phyloP scores from a whole-genome alignment of 2,888 invertebrate genomes.

The Chloroclysta siterata region DNA sequence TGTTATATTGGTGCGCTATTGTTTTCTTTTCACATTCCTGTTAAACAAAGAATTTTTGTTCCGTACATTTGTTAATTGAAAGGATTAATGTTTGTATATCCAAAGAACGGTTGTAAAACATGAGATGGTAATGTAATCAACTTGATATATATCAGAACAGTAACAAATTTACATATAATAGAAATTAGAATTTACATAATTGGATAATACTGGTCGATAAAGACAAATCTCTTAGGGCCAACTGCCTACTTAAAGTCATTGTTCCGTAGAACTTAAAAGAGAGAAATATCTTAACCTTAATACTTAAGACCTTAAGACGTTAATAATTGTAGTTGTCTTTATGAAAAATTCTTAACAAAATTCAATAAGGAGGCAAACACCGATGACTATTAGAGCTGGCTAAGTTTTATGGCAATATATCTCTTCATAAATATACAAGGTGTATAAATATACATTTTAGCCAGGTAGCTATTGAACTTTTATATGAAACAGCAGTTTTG shows the following conservation, averaged over 20 bases:
- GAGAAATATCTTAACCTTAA: not conserved
- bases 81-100: conserved; percentile 38
- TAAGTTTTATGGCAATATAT: too few relatives aligned
- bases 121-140: conserved; percentile 48
- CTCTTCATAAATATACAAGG: too few relatives aligned
- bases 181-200: conserved; percentile 53
- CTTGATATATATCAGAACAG: conserved; percentile 44
- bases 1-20: conserved; percentile 15
- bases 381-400: too few relatives aligned
- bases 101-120: conserved; percentile 44
- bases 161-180: conserved; percentile 55
- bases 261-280: conserved; percentile 25
- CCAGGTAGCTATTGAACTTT: too few relatives aligned
- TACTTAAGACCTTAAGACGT: too few relatives aligned
- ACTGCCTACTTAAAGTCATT: conserved; percentile 33
- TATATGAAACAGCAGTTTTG: too few relatives aligned
- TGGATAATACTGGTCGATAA: conserved; percentile 53
- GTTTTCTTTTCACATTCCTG: conserved; percentile 44
- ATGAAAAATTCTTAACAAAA: too few relatives aligned
- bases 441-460: too few relatives aligned
- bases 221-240: conserved; percentile 43
- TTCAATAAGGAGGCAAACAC: too few relatives aligned
- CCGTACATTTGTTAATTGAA: conserved; percentile 52
- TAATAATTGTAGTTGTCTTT: too few relatives aligned
- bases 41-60: conserved; percentile 49